phyloP scores from a whole-genome alignment of 2,113 vertebrate species.

The Athene cunicularia region DNA sequence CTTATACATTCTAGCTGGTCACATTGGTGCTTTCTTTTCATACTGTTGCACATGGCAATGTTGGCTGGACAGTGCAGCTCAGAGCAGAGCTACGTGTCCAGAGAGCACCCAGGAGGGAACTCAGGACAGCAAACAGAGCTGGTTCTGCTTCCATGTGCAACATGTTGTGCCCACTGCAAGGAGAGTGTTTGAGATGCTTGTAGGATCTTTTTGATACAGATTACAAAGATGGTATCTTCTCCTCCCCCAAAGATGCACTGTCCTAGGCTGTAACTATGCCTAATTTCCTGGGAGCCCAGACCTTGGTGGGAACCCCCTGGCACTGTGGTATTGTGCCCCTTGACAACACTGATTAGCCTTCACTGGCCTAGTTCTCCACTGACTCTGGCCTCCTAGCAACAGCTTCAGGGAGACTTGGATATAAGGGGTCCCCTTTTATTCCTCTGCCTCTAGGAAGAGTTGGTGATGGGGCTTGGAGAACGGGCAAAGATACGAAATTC shows the following conservation, averaged over 20 bases:
- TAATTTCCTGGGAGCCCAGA: neutral
- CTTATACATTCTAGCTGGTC: neutral
- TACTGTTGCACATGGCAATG: neutral
- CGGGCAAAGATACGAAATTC: neutral
- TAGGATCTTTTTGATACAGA: neutral
- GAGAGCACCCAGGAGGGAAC: neutral
- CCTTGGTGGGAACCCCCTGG: neutral
- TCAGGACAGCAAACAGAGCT: neutral
- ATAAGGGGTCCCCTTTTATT: neutral
- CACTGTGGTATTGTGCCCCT: neutral
- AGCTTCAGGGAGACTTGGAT: neutral
- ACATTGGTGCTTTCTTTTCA: neutral
- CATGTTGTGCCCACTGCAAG: neutral
- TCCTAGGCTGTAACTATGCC: neutral
- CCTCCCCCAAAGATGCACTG: rapidly evolving
- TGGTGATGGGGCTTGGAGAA: neutral
- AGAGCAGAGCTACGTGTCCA: neutral
- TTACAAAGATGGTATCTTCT: neutral
- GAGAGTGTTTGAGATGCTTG: neutral
- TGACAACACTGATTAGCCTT: neutral
- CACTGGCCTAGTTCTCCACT: neutral
- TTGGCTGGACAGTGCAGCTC: neutral
- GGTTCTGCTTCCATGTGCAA: neutral
- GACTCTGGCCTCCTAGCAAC: neutral
- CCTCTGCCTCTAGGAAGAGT: neutral